Conservation (phyloP, 2,888 invertebrate species). For the Cerastis leucographa region DNA sequence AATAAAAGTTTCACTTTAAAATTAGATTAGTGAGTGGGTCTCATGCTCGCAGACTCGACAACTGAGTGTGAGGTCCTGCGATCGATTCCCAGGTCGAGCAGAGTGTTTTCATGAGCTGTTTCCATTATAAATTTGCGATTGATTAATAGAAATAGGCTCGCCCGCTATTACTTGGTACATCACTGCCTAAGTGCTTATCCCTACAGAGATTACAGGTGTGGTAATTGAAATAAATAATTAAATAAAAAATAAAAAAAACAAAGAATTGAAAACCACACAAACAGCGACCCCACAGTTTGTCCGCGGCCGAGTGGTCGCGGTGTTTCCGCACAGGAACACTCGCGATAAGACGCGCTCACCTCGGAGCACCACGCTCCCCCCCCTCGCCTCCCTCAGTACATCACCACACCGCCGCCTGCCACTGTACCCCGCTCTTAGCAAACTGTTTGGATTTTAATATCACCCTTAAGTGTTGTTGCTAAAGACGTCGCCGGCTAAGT, state of each 20-base stretch:
- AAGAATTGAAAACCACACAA: background rate
- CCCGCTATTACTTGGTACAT: background rate
- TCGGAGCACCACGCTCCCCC: constrained; percentile 25
- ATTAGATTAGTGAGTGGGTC: no score
- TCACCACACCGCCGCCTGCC: constrained; percentile 44
- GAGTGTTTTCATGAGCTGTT: background rate
- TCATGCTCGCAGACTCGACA: background rate
- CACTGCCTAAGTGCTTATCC: background rate
- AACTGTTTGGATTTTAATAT: constrained; percentile 90
- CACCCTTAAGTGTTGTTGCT: constrained; percentile 88
- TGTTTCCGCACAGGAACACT: constrained; percentile 84
- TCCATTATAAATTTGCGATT: background rate
- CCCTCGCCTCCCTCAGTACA: constrained; percentile 40
- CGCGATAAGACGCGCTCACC: constrained; percentile 82
- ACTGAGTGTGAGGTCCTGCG: background rate
- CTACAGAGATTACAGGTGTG: background rate
- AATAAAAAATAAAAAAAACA: no score
- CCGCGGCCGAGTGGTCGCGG: constrained; percentile 83
- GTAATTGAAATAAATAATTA: no score
- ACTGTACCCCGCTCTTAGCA: constrained; percentile 69
- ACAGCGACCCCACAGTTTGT: constrained; percentile 68
- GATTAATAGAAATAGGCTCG: background rate
- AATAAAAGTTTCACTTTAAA: no score
- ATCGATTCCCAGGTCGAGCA: background rate
- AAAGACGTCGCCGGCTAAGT: constrained; percentile 86